A percentile compares a stretch with the other conserved stretches of the same genome.
Conservation (phyloP, 2,113 vertebrate species). For the Dicentrarchus labrax region DNA sequence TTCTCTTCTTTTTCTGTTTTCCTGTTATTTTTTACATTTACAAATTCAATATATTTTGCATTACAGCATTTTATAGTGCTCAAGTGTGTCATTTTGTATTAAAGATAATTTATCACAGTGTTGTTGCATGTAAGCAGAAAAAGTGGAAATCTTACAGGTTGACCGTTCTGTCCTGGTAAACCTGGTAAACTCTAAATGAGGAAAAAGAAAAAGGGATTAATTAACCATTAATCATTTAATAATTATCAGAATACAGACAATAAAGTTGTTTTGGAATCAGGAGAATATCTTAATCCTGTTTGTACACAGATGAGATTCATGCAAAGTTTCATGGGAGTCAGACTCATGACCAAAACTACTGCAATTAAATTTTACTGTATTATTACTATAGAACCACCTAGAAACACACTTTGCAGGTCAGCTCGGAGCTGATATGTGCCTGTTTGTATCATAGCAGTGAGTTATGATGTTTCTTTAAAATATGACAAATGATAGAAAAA, state of each 20-base stretch:
- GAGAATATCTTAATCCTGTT: no score
- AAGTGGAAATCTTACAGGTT: conserved; percentile 85
- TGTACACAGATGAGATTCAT: no score
- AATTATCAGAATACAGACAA: not conserved
- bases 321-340: not conserved
- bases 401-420: not conserved
- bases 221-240: not conserved
- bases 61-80: not conserved
- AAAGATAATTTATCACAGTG: not conserved
- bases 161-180: conserved; percentile 85
- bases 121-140: not conserved
- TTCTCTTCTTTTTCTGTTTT: not conserved
- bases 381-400: conserved; percentile 8
- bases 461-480: not conserved
- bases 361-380: not conserved
- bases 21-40: not conserved
- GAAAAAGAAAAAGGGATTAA: not conserved
- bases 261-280: not conserved
- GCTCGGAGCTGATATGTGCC: no score
- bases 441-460: not conserved
- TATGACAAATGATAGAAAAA: not conserved
- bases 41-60: not conserved
- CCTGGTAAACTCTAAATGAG: conserved; percentile 85
- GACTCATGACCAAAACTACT: not conserved
- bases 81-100: not conserved